Conservation (phyloP, 2,888 invertebrate genomes). For the Tetramorium bicarinatum region DNA sequence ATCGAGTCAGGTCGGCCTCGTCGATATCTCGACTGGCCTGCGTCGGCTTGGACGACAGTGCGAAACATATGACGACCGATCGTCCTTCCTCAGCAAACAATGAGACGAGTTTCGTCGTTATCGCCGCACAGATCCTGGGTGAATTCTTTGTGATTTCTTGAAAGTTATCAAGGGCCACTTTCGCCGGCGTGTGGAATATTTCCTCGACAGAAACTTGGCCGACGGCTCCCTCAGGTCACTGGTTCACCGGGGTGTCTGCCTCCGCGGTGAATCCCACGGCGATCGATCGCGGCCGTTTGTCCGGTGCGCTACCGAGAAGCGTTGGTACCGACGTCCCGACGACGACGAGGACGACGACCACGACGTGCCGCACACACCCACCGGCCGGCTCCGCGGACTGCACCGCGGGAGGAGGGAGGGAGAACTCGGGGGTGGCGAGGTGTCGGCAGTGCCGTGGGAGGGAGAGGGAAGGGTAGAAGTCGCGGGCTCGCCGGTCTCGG, state of each 20-base stretch:
- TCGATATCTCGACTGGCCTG: constrained; percentile 13
- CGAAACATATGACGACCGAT: constrained; percentile 40
- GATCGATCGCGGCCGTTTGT: constrained; percentile 37
- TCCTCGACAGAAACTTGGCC: not conserved
- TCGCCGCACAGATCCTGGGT: not conserved
- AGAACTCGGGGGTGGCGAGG: not conserved
- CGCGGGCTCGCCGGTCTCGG: constrained; percentile 12
- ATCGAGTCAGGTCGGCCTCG: constrained; percentile 12
- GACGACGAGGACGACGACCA: constrained; percentile 42
- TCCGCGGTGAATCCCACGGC: constrained; percentile 24
- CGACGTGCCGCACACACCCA: constrained; percentile 42
- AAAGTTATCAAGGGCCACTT: not conserved
- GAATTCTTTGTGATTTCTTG: not conserved
- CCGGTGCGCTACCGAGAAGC: constrained; percentile 56
- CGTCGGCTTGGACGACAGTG: constrained; percentile 15
- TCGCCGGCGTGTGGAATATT: constrained; percentile 1
- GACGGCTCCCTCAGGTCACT: constrained; percentile 12
- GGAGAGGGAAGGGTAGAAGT: too few species aligned
- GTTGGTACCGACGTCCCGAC: constrained; percentile 38
- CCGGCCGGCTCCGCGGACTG: constrained; percentile 21
- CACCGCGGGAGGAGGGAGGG: not conserved
- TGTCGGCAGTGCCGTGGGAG: not conserved
- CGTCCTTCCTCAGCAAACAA: not conserved
- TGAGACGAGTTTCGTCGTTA: not conserved
- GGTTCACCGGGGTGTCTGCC: constrained; percentile 25